Evolutionary conservation across 2,113 vertebrate genomes (phyloP), one percentile per base, ranked within the genome.

Genomic region (Uria lomvia): DNA sequence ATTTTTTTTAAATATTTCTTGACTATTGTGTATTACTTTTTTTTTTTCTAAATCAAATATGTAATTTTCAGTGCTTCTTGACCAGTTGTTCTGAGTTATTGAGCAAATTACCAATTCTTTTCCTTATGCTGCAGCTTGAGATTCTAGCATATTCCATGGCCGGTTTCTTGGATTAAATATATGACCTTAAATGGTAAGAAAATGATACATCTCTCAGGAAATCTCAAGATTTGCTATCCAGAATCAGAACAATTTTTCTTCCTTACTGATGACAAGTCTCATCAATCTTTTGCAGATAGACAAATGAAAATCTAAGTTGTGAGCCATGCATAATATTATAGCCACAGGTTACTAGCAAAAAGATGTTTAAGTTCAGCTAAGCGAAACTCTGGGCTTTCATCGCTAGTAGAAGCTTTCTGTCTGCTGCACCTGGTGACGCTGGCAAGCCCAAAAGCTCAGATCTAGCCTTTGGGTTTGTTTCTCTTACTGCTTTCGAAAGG

Each of bases 271-370:
- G 49, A 95, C 96, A 97, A 50, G 42, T 78, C 56, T 94, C 95
- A 95, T 98, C 95, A 96, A 96, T 98, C 97, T 98, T 94, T 97
- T 93, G 86, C 89, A 97, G 96, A 81, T 10, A 73, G 95, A 95
- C 84, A 97, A 97, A 97, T 96, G 60, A 94, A 98, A 97, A 97
- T 75, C 73, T 50, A 77, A 96, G 80, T 50, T 97, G 72, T 92
- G 96, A 94, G 89, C 88, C 95, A 82, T 75, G 89, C 91, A 79
- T 89, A 93, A 63, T 73, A 81, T 90, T 96, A 92, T 79, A 97
- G 50, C 73, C 92, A 91, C 36, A 96, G 88, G 42, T 71, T 85
- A 90, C 71, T 32, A 63, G 70, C 30, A 86, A 91, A 86, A 82
- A 93, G 84, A 74, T 70, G 47, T 94, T 90, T 81, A 94, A 95